Percentiles rank a stretch among this genome's conserved stretches.
phyloP scores from a whole-genome alignment of 2,797 vertebrate genomes.

The Rhincodon typus region DNA sequence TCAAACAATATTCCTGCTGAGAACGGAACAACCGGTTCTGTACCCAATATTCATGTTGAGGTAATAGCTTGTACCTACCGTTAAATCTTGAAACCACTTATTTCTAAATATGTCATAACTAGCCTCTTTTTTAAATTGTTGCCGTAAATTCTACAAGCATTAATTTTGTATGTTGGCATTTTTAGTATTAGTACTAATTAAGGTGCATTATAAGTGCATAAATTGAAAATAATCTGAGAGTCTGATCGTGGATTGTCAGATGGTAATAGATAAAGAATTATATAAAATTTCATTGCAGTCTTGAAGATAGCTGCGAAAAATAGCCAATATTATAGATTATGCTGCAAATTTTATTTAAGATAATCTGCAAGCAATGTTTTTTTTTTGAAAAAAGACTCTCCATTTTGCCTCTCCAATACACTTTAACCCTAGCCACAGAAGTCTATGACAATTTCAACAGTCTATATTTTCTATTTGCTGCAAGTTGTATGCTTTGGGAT shows the following conservation, averaged over 20 bases:
- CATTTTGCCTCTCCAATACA: background rate
- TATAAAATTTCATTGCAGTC: background rate
- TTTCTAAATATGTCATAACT: slow-evolving; percentile 31
- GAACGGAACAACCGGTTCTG: slow-evolving; percentile 78
- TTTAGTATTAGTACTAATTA: slow-evolving; percentile 20
- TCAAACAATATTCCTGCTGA: slow-evolving; percentile 73
- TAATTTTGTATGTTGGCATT: background rate
- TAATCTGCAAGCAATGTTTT: background rate
- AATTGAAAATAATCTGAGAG: background rate
- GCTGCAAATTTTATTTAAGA: background rate
- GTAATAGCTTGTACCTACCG: slow-evolving; percentile 49
- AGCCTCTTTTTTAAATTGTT: slow-evolving; percentile 1
- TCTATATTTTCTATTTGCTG: background rate
- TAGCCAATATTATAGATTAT: background rate
- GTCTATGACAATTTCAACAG: background rate
- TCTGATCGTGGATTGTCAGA: background rate
- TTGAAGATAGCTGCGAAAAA: background rate
- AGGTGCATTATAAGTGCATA: background rate
- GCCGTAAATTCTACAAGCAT: slow-evolving; percentile 3
- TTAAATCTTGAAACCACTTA: slow-evolving; percentile 20
- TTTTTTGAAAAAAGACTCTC: background rate
- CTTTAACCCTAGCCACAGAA: background rate
- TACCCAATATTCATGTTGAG: slow-evolving; percentile 81
- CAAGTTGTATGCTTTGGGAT: background rate
- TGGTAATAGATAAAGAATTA: background rate